These are phyloP conservation scores for Cetoscarus ocellatus DNA, from an alignment of 2,797 vertebrate genomes.

Conservation along the genomic window DNA sequence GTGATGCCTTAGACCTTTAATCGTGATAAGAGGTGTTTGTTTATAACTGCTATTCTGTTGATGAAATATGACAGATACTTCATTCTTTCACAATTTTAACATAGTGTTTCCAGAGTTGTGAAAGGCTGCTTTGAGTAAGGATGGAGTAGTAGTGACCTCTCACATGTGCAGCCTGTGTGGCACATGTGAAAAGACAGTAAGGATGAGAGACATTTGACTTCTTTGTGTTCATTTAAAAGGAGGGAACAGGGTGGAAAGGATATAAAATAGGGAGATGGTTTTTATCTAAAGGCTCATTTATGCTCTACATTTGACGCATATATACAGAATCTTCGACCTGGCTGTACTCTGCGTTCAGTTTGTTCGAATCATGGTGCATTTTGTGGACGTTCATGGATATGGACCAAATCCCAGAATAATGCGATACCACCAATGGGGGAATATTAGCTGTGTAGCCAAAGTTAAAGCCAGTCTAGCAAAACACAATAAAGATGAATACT, in stretches of 20 bases:
- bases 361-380: too few species aligned
- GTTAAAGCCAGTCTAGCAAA: too few species aligned
- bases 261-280: conserved; percentile 31
- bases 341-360: too few species aligned
- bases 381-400: too few species aligned
- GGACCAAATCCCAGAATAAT: too few species aligned
- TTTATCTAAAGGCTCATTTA: conserved; percentile 18
- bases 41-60: conserved; percentile 58
- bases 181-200: conserved; percentile 26
- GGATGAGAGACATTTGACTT: conserved; percentile 9
- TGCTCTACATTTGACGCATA: too few species aligned
- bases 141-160: conserved; percentile 25
- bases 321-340: too few species aligned
- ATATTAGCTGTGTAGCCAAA: too few species aligned
- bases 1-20: conserved; percentile 36
- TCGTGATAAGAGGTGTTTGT: conserved; percentile 48
- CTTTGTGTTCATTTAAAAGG: conserved; percentile 30
- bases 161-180: background rate
- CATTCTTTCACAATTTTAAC: conserved; percentile 46
- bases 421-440: too few species aligned
- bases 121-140: conserved; percentile 52
- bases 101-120: conserved; percentile 46
- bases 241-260: conserved; percentile 16
- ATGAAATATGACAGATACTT: conserved; percentile 45
- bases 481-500: too few species aligned